phyloP scores from a whole-genome alignment of 2,888 invertebrate genomes.

The Rapana venosa region DNA sequence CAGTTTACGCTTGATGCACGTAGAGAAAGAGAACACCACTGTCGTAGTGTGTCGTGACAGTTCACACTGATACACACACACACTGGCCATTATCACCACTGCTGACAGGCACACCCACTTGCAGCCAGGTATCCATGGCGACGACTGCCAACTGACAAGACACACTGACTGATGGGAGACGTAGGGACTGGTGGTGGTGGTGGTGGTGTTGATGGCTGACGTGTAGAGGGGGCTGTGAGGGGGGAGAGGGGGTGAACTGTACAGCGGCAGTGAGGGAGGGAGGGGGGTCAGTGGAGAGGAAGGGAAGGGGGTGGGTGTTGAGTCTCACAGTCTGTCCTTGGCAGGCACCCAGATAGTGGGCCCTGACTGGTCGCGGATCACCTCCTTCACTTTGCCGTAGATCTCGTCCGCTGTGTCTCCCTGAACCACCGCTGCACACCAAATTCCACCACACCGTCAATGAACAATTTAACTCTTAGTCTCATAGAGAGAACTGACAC shows the following conservation, averaged over 20 bases:
- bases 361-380: conserved; percentile 96
- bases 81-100: not conserved
- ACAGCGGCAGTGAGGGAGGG: not conserved
- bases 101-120: not conserved
- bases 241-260: not conserved
- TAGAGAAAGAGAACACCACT: not conserved
- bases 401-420: conserved; percentile 99
- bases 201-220: not conserved
- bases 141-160: no score
- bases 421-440: conserved; percentile 89
- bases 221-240: not conserved
- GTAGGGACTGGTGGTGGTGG: not conserved
- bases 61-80: not conserved
- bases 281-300: not conserved
- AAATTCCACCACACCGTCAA: not conserved
- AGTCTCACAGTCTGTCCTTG: conserved; percentile 83
- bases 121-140: not conserved
- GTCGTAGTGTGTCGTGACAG: not conserved
- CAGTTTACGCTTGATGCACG: not conserved
- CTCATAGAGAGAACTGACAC: no score
- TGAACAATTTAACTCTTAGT: no score
- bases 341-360: conserved; percentile 98
- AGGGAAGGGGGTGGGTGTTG: not conserved
- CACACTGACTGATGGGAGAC: no score
- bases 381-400: conserved; percentile 94